Percentiles rank a stretch among this genome's conserved stretches.
phyloP scores from a whole-genome alignment of 2,113 vertebrate species.

The Mormoops blainvillei region DNA sequence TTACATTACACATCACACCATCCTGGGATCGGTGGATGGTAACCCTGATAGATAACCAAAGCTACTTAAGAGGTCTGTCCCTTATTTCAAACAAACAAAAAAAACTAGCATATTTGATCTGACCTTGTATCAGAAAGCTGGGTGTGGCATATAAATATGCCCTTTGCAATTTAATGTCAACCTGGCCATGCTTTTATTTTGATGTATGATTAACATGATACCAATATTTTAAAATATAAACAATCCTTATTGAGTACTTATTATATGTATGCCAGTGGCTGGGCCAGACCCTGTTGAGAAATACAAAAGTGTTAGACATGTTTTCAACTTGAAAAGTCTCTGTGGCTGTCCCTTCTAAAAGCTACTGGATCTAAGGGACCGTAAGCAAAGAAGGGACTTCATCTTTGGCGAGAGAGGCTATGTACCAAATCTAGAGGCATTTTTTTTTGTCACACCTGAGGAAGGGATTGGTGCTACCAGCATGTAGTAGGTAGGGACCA shows the following conservation, averaged over 20 bases:
- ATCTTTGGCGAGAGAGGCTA: neutral
- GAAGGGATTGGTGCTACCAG: neutral
- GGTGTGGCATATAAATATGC: neutral
- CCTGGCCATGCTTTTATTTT: neutral
- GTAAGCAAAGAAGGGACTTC: neutral
- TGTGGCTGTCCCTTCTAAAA: neutral
- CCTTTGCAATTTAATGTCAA: neutral
- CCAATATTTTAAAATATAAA: neutral
- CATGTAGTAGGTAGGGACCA: neutral
- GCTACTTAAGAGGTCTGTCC: neutral
- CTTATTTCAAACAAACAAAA: neutral
- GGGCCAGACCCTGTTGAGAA: neutral
- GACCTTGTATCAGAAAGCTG: neutral
- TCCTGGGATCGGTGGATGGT: neutral
- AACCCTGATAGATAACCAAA: neutral
- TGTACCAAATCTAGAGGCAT: neutral
- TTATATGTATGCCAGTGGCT: rapidly evolving
- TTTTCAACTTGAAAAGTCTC: neutral
- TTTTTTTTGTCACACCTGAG: neutral
- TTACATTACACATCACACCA: neutral
- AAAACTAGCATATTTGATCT: neutral
- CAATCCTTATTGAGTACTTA: neutral
- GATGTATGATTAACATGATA: neutral
- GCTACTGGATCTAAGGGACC: neutral
- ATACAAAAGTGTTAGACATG: neutral